Conservation (phyloP, 2,113 vertebrate genomes). For the Leptodactylus fuscus region DNA sequence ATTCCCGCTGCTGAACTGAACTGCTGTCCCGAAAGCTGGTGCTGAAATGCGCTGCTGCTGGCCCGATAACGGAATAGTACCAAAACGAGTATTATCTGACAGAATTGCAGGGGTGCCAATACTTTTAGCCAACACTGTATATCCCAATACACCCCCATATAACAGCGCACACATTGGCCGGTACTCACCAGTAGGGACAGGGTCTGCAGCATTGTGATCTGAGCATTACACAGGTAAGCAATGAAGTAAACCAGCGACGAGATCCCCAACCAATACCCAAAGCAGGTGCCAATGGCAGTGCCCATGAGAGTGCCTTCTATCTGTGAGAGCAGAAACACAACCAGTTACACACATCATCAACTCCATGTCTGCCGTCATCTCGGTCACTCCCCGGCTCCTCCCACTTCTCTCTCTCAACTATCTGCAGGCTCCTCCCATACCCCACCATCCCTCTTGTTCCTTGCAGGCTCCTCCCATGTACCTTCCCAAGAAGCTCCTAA, state of each 20-base stretch:
- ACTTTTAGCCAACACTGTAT: no score
- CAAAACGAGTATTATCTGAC: no score
- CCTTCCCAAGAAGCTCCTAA: not conserved
- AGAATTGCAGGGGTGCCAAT: no score
- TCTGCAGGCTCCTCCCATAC: not conserved
- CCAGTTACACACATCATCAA: not conserved
- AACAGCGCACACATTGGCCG: not conserved
- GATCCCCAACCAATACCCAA: conserved; percentile 95
- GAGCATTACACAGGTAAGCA: conserved; percentile 93
- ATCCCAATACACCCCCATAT: not conserved
- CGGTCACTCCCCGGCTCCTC: not conserved
- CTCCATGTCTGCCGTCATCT: no score
- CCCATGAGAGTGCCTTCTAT: conserved; percentile 98
- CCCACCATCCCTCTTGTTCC: no score
- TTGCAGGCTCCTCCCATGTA: not conserved
- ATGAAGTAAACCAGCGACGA: conserved; percentile 96
- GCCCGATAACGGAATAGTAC: no score
- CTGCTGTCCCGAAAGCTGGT: no score
- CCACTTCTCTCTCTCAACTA: not conserved
- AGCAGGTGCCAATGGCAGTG: conserved; percentile 97
- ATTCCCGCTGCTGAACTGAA: no score
- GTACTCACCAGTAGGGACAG: conserved; percentile 88
- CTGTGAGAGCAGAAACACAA: conserved; percentile 72
- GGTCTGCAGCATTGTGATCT: conserved; percentile 98
- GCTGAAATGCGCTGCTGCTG: no score